Evolutionary conservation across 2,797 vertebrate genomes (phyloP), one percentile per base, ranked within the genome.

Genomic region (Rhodeus uyekii): DNA sequence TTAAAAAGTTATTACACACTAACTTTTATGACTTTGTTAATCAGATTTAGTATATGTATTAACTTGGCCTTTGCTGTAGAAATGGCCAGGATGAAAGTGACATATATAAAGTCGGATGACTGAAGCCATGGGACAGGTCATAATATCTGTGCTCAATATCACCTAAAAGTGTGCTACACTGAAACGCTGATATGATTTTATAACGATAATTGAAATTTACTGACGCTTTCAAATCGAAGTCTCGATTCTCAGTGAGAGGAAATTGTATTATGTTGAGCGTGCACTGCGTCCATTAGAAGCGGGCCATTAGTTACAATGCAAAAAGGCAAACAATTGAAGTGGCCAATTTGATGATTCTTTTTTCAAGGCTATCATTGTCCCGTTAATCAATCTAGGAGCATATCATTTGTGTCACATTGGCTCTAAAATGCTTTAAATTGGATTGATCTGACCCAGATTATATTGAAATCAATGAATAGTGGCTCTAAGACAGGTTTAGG

Each of bases 181-280:
- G 92, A 94, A 93, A 93, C 92, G 90, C 92, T 89, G 91, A 92
- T 93, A 93, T 93, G 92, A 95, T 94, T 93, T 88, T 92, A 93
- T 93, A 94, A 95, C 92, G 91, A 91, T 95, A 94, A 95, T 95
- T 93, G 92, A 94, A 94, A 95, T 95, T 94, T 95, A 95, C 91
- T 92, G 91, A 90, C 90, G 92, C 94, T 95, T 94, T 95, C 92
- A 93, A 94, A 93, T 92, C 92, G 90, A 90, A 90, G 91, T 92
- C 90, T 89, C 86, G 80, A 90, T 94, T 92, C 93, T 91, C 90
- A 71, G 90, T 88, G 90, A 92, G 87, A 91, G 94, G 89, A 94
- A 95, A 95, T 95, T 91, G 84, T 90, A 94, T 95, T 95, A 95
- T 86, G 86, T 90, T 93, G 92, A 93, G 92, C 92, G 89, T 75